Base-by-base conservation (phyloP, 2,797 vertebrate genomes). In the Alcedo quadribrachys region DNA sequence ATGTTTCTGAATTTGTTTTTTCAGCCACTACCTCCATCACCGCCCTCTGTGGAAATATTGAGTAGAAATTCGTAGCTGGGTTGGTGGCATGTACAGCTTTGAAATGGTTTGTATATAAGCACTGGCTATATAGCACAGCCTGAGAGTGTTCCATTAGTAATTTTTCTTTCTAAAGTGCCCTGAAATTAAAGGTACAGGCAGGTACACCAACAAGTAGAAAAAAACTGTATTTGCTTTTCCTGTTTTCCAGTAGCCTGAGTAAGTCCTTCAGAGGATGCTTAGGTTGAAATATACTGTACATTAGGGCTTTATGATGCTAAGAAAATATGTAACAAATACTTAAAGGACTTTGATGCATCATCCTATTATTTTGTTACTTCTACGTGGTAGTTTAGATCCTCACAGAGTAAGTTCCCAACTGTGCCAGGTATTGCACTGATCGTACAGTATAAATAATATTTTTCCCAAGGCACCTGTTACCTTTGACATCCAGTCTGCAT, bases 11-110 rank as follows among this genome's bases (percentile, higher is more conserved):
- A 40, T 66, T 80, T 76, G 11, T 19, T 82, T 79, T 73, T 57
- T 69, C 69, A 85, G n/a, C 6, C 0, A 0, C 40, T 35, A n/a
- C 13, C 24, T 70, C 24, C 35, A 25, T 37, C 25, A 60, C 8
- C 32, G 63, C 18, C 21, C 32, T 18, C 40, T 50, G 9, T 4
- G 28, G 32, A 62, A 85, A 37, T 14, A 32, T 9, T 24, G 46
- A 57, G n/a, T 25, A 53, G 63, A 70, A 69, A 69, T 85, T 65
- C 48, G 42, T 60, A 51, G 13, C 51, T 66, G 45, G 8, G 12
- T 54, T 46, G 25, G 40, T 45, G 51, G 62, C 66, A 30, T 12
- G 33, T 43, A 11, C 66, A 1, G 1, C 46, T 86, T 81, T 30
- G 28, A 73, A 77, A 65, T 0, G 1, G 11, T 50, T 84, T 37